phyloP scores from a whole-genome alignment of 64 coral and sea anemone species.

The Stichodactyla helianthus region DNA sequence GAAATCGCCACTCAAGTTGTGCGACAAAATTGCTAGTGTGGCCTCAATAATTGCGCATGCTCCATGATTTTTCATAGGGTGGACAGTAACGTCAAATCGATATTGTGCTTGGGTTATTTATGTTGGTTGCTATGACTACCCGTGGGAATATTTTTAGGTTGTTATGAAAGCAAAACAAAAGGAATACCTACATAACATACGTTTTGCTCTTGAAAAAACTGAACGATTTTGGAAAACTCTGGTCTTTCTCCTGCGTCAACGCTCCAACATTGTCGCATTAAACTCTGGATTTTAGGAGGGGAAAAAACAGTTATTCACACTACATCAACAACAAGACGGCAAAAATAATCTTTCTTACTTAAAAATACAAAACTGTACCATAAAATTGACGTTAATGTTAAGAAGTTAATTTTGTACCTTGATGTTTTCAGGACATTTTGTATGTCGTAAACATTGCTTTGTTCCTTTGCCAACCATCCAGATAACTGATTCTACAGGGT shows the following conservation, averaged over 20 bases:
- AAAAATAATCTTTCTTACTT: too few species aligned
- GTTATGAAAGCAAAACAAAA: not conserved
- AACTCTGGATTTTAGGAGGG: constrained; percentile 20
- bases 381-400: too few species aligned
- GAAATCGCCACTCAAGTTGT: too few species aligned
- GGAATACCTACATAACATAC: constrained; percentile 30
- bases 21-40: too few species aligned
- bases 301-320: not conserved
- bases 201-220: constrained; percentile 78
- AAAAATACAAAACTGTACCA: too few species aligned
- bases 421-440: constrained; percentile 74
- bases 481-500: constrained; percentile 71
- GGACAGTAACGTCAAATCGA: not conserved
- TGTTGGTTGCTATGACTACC: too few species aligned
- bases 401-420: constrained; percentile 47
- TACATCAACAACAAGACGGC: not conserved
- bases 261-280: constrained; percentile 76
- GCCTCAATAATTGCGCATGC: too few species aligned
- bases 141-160: not conserved
- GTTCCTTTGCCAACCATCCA: constrained; percentile 99
- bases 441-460: constrained; percentile 56
- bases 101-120: not conserved
- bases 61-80: too few species aligned
- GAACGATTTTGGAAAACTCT: constrained; percentile 52
- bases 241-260: constrained; percentile 34